phyloP scores from a whole-genome alignment of 2,888 invertebrate species.

The Amphipoea lucens region DNA sequence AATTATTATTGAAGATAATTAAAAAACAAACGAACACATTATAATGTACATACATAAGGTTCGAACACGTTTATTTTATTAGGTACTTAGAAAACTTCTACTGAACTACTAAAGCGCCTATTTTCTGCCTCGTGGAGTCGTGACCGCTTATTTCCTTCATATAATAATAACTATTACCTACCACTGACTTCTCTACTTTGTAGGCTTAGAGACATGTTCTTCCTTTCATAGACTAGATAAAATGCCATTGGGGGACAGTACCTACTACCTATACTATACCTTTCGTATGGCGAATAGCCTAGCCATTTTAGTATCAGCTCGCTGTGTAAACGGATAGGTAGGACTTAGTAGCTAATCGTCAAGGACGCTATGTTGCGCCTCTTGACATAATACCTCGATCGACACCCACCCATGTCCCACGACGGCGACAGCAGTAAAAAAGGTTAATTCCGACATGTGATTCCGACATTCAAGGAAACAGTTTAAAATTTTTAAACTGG shows the following conservation, averaged over 20 bases:
- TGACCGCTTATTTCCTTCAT: conserved; percentile 7
- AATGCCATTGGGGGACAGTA: neutral
- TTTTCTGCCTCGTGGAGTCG: neutral
- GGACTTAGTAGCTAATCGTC: neutral
- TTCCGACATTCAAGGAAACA: neutral
- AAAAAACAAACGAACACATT: conserved; percentile 3
- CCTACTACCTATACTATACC: neutral
- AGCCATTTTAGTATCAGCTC: neutral
- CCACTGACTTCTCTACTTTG: neutral
- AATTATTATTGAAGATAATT: neutral
- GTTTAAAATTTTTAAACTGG: neutral
- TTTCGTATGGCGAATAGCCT: neutral
- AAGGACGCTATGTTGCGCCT: neutral
- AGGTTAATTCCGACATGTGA: neutral
- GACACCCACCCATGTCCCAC: neutral
- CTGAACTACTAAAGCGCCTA: neutral
- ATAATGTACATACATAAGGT: neutral
- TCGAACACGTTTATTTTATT: neutral
- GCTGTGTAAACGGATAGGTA: neutral
- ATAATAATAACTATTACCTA: neutral
- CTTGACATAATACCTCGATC: neutral
- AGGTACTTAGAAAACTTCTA: neutral
- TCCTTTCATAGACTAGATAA: neutral
- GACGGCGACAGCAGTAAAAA: neutral
- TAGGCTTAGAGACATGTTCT: neutral